Evolutionary conservation across 1,140 invertebrate species (phyloP), one percentile per base, ranked within the genome.

Genomic region (Agrilus planipennis): DNA sequence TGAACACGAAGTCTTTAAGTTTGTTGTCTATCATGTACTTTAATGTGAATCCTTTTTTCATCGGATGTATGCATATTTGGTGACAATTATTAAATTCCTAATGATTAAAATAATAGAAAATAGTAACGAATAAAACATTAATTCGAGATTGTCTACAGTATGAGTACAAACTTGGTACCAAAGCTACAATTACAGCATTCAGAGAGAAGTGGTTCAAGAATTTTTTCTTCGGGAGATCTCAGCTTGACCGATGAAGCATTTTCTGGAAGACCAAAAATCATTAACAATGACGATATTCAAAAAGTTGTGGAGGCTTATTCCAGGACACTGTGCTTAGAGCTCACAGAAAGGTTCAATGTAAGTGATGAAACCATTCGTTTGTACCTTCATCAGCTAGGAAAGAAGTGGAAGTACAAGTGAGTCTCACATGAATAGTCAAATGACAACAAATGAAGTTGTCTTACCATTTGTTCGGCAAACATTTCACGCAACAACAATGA

Each of bases 361-460:
- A n/a, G n/a, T n/a, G n/a, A n/a, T n/a, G n/a, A n/a, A n/a, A n/a
- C n/a, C n/a, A n/a, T n/a, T n/a, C n/a, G n/a, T n/a, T n/a, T n/a
- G n/a, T n/a, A 30, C 11, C 12, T 30, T 30, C 12, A 30, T 30
- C 16, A 30, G 28, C 4, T 29, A 10, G 32, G 12, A 34, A 34
- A 34, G 32, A 34, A 5, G 14, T 14, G 32, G 3, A 34, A 34
- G 32, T 34, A 15, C 32, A 34, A 34, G 18, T 14, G 32, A 18
- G 7, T 14, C 12, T 11, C 32, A 34, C 32, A 34, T 34, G 32
- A 34, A 34, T 34, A 4, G 6, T n/a, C 12, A 18, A 14, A n/a
- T 34, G 12, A 2, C 18, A 34, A 1, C 3, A 34, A 34, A 34
- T 15, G 14, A 20, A 37, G 16, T 7, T 14, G 23, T 14, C n/a